A percentile compares a stretch with the other conserved stretches of the same genome.
These are phyloP conservation scores for Cyrtorhinus lividipennis DNA, from an alignment of 1,140 invertebrate genomes.

Conservation along the genomic window DNA sequence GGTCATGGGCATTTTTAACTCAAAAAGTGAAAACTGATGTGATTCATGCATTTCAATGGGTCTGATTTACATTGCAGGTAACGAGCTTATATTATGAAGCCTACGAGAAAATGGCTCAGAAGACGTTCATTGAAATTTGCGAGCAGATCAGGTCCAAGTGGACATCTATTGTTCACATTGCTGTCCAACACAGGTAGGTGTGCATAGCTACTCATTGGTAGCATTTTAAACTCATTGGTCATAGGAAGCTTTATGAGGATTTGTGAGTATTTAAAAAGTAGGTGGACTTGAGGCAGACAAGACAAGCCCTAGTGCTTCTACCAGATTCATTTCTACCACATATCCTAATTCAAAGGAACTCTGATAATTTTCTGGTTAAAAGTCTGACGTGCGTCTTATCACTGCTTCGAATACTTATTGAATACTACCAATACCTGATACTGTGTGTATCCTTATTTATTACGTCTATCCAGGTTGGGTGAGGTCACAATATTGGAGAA, in stretches of 20 bases:
- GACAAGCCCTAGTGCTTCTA: neutral
- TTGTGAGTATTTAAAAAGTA: neutral
- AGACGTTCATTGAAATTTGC: conserved; percentile 69
- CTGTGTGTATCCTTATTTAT: too few relatives aligned
- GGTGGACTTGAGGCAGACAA: neutral
- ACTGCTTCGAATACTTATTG: too few relatives aligned
- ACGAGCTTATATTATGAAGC: conserved; percentile 72
- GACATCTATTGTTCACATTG: conserved; percentile 57
- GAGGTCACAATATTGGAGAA: conserved; percentile 73
- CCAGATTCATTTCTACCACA: neutral
- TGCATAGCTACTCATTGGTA: too few relatives aligned
- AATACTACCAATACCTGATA: too few relatives aligned
- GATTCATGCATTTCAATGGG: neutral
- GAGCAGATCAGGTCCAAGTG: conserved; percentile 50
- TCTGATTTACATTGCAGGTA: neutral
- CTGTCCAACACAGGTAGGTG: conserved; percentile 55
- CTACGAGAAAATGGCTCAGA: conserved; percentile 79
- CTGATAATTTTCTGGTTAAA: neutral
- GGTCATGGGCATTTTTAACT: neutral
- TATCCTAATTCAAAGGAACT: too few relatives aligned
- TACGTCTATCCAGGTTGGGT: conserved; percentile 53
- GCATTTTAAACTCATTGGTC: too few relatives aligned
- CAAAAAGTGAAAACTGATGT: neutral
- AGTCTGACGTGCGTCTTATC: too few relatives aligned
- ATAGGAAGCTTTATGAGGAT: neutral